These are phyloP conservation scores for Myotis lucifugus DNA, from an alignment of 2,113 vertebrate species.

Conservation along the genomic window DNA sequence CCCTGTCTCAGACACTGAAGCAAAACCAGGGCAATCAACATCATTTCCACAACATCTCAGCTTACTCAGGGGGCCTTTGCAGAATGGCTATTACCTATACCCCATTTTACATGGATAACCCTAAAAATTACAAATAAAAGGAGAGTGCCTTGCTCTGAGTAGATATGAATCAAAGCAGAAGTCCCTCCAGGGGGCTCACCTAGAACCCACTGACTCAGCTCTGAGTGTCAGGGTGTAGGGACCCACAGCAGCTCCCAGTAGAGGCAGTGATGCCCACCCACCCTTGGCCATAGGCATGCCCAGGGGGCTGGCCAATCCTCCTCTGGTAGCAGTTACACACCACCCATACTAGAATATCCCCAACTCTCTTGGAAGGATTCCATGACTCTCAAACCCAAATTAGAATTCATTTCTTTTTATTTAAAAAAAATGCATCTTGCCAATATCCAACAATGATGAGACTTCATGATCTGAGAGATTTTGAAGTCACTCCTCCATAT, in stretches of 20 bases:
- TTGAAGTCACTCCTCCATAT: not conserved
- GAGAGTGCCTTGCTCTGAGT: not conserved
- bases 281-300: not conserved
- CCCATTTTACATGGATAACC: conserved; percentile 7
- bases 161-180: not conserved
- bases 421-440: not conserved
- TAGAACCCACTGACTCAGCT: not conserved
- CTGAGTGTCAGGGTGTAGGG: not conserved
- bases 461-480: not conserved
- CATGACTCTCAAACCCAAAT: conserved; percentile 30
- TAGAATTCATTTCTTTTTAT: not conserved
- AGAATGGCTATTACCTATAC: not conserved
- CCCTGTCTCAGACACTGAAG: not conserved
- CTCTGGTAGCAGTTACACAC: not conserved
- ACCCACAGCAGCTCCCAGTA: not conserved
- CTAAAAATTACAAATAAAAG: not conserved
- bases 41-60: rapidly evolving
- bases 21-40: not conserved
- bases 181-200: not conserved
- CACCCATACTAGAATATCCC: not conserved
- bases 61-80: not conserved
- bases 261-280: not conserved
- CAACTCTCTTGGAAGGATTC: conserved; percentile 15
- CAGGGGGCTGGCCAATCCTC: not conserved
- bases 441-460: not conserved